Percentiles rank a stretch among this genome's conserved stretches.
Conservation (phyloP, 2,797 vertebrate species). For the Falco rusticolus region DNA sequence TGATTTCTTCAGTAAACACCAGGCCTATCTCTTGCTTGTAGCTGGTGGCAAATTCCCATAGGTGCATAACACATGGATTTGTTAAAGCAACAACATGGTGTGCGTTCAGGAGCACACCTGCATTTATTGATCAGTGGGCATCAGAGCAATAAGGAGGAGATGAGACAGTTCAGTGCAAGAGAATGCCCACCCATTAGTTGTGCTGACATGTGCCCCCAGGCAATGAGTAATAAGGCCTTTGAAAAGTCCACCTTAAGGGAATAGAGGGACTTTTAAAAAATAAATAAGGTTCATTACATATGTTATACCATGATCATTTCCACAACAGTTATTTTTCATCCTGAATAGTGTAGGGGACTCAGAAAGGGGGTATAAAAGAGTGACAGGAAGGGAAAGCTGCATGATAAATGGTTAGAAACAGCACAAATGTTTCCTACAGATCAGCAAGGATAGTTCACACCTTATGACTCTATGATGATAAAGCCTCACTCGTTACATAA, state of each 20-base stretch:
- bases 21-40: neutral
- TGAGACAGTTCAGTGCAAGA: neutral
- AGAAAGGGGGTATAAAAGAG: neutral
- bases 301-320: neutral
- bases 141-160: neutral
- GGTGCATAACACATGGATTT: neutral
- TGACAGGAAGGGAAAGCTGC: neutral
- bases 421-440: neutral
- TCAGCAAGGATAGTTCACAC: neutral
- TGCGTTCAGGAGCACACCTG: neutral
- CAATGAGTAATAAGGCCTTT: neutral
- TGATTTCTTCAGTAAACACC: neutral
- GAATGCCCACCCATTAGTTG: neutral
- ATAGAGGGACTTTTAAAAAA: neutral
- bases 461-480: neutral
- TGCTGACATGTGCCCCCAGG: neutral
- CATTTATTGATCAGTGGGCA: neutral
- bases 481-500: neutral
- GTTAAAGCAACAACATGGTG: neutral
- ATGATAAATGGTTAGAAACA: neutral
- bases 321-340: neutral
- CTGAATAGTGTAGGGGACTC: neutral
- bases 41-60: neutral
- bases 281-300: neutral
- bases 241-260: neutral